Evolutionary conservation across 2,888 invertebrate genomes (phyloP).

Genomic region (Watsonalla cultraria): DNA sequence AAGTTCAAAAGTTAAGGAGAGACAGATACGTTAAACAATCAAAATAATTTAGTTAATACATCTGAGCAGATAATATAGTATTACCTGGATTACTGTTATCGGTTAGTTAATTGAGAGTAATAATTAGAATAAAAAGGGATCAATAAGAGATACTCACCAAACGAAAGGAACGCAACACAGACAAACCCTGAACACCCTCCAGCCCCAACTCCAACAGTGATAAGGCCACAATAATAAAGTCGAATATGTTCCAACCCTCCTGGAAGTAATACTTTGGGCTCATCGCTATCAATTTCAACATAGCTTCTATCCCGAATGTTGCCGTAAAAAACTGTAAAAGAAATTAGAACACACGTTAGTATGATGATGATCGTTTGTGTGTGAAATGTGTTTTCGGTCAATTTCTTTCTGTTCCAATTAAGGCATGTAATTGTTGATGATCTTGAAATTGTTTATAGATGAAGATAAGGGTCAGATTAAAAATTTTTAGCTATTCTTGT

Average conservation of each 20-base stretch:
- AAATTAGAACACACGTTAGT: not conserved
- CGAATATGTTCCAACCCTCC: constrained; percentile 99
- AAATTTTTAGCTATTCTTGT: too few species aligned
- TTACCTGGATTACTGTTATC: too few species aligned
- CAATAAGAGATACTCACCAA: constrained; percentile 84
- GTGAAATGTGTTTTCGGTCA: too few species aligned
- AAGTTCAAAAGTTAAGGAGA: too few species aligned
- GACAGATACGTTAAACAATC: too few species aligned
- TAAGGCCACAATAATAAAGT: constrained; percentile 97
- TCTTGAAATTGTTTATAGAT: too few species aligned
- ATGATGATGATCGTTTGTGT: too few species aligned
- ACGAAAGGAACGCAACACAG: constrained; percentile 97
- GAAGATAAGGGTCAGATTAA: too few species aligned
- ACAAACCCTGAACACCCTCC: constrained; percentile 96
- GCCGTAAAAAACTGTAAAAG: constrained; percentile 94
- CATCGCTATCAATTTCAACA: constrained; percentile 96
- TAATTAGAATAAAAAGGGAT: not conserved
- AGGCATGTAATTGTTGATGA: too few species aligned
- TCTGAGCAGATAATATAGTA: too few species aligned
- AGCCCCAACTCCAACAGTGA: constrained; percentile 96
- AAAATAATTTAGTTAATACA: too few species aligned
- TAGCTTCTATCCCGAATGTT: constrained; percentile 97
- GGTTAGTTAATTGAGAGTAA: not conserved
- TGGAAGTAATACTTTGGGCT: constrained; percentile 98
- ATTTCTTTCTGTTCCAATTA: too few species aligned